These are phyloP conservation scores for Spodoptera litura DNA, from an alignment of 1,140 invertebrate genomes.

Conservation along the genomic window DNA sequence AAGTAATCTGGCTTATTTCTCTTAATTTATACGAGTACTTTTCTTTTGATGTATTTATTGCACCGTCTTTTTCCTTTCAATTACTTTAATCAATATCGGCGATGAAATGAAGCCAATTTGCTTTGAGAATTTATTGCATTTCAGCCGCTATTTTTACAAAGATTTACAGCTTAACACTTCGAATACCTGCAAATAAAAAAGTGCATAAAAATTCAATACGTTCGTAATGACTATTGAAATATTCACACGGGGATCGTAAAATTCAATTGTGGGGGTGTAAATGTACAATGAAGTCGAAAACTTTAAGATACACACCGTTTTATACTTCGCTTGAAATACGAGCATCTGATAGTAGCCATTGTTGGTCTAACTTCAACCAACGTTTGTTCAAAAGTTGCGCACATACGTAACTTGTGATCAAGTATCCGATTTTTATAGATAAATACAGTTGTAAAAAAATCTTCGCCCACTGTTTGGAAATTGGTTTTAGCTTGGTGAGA, in stretches of 20 bases:
- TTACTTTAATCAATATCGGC: conserved; percentile 32
- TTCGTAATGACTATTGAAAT: conserved; percentile 46
- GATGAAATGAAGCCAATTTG: conserved; percentile 26
- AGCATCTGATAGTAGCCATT: conserved; percentile 29
- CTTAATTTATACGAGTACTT: background rate
- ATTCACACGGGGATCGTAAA: conserved; percentile 48
- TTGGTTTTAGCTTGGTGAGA: too few relatives aligned
- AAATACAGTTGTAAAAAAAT: too few relatives aligned
- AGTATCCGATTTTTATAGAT: too few relatives aligned
- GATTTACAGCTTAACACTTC: conserved; percentile 45
- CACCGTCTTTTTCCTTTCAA: background rate
- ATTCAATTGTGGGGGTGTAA: conserved; percentile 52
- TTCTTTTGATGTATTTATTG: conserved; percentile 26
- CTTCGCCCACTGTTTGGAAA: too few relatives aligned
- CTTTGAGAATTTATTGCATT: conserved; percentile 37
- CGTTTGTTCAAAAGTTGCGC: conserved; percentile 19
- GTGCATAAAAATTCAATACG: conserved; percentile 44
- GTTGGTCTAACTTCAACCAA: conserved; percentile 28
- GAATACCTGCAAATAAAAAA: conserved; percentile 42
- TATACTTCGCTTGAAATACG: conserved; percentile 46
- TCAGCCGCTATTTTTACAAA: conserved; percentile 32
- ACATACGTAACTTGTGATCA: too few relatives aligned
- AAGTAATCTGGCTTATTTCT: too few relatives aligned
- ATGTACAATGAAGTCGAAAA: conserved; percentile 42
- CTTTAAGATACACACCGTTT: conserved; percentile 47